phyloP scores from a whole-genome alignment of 2,888 invertebrate species.

The Nineta flava region DNA sequence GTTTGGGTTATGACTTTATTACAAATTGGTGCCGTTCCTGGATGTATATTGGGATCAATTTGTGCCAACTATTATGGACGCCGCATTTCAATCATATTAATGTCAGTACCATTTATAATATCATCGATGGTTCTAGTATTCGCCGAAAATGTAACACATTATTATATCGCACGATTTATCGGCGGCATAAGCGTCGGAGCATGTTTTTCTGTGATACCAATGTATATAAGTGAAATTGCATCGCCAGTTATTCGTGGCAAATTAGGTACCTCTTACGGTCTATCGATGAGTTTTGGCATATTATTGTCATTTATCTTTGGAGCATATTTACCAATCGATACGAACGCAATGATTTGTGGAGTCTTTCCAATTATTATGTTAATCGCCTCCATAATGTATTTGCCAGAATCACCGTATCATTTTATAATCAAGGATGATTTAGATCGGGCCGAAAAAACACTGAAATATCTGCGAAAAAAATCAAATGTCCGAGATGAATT shows the following conservation, averaged over 20 bases:
- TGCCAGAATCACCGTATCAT: conserved; percentile 1
- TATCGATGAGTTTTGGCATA: conserved; percentile 29
- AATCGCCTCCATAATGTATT: neutral
- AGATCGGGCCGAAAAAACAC: neutral
- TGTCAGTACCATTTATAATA: conserved; percentile 36
- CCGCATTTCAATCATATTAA: conserved; percentile 36
- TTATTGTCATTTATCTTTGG: conserved; percentile 25
- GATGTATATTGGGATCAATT: conserved; percentile 30
- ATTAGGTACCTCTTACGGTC: conserved; percentile 32
- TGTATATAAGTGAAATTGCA: conserved; percentile 35
- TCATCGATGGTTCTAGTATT: conserved; percentile 40
- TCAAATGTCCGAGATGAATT: conserved; percentile 9
- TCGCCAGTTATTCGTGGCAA: conserved; percentile 31
- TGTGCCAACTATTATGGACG: conserved; percentile 42
- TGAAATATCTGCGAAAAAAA: neutral
- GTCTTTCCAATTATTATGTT: conserved; percentile 12
- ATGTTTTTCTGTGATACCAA: conserved; percentile 21
- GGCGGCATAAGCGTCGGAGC: conserved; percentile 33
- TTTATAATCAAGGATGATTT: neutral
- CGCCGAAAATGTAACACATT: conserved; percentile 33
- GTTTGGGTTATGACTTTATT: neutral
- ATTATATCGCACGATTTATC: conserved; percentile 32
- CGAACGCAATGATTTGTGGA: conserved; percentile 27
- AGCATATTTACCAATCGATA: conserved; percentile 19
- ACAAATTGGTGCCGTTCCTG: neutral